Percentiles rank a stretch among this genome's conserved stretches.
Evolutionary conservation across 2,113 vertebrate genomes (phyloP).

Genomic region (Podarcis cretensis): DNA sequence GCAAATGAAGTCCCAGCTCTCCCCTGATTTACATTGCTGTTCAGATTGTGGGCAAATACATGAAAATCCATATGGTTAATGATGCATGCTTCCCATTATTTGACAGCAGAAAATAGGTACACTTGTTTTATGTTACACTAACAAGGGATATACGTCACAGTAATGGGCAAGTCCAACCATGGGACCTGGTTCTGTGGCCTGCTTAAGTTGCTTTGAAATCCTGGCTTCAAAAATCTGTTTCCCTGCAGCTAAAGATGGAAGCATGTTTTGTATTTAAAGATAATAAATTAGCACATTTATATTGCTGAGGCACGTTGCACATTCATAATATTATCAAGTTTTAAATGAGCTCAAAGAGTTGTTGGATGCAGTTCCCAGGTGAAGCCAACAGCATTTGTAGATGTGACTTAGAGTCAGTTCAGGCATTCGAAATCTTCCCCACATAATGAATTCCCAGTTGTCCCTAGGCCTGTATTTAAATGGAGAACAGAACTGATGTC

Average conservation of each 20-base stretch:
- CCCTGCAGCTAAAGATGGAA: background rate
- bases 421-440: background rate
- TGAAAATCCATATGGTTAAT: constrained; percentile 12
- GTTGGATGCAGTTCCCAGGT: background rate
- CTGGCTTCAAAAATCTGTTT: background rate
- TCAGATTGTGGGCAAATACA: background rate
- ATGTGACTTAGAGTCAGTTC: background rate
- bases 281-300: background rate
- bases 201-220: background rate
- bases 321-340: background rate
- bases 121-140: background rate
- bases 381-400: background rate
- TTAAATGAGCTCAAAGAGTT: background rate
- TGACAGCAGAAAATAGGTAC: background rate
- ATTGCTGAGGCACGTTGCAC: background rate
- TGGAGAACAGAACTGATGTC: background rate
- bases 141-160: background rate
- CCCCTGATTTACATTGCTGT: background rate
- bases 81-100: background rate
- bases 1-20: background rate
- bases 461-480: background rate
- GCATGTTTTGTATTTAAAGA: background rate
- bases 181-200: background rate
- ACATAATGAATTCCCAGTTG: background rate
- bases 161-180: background rate